Evolutionary conservation across 2,888 invertebrate genomes (phyloP), one percentile per base, ranked within the genome.

Genomic region (Noctuana brunneofusca): DNA sequence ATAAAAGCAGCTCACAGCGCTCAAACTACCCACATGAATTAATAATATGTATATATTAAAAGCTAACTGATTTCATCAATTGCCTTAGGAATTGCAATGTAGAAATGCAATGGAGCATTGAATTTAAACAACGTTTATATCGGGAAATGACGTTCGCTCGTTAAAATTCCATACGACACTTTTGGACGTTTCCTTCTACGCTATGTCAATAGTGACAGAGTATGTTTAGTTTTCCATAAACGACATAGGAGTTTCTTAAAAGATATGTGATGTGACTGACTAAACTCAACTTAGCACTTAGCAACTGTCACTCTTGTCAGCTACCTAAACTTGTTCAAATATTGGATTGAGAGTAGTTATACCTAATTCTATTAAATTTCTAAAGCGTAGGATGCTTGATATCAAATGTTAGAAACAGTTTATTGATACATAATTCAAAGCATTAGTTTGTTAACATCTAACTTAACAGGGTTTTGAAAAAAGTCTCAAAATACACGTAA

Each of bases 81-180:
- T 24, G 35, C 22, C 12, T 53, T 12, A 12, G n/a, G 48, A 54
- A 54, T 54, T 6, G 54, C 54, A 46, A 54, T 54, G 32, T 30
- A 18, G 18, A 27, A 32, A 16, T 53, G 53, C 53, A 46, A 30
- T 8, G 22, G 30, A 18, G 56, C 24, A 58, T 11, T 49, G 57
- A 49, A 58, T 58, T 59, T 30, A n/a, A 52, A 53, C 52, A 4
- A 16, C 32, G 53, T 32, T 20, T 54, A 60, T 48, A 35, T 60
- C 48, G 35, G 54, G 53, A 60, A 46, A 54, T 59, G 54, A 55
- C 48, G 48, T 9, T 27, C 35, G 12, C 48, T 62, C 60, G 60
- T 62, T 62, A 62, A 62, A 62, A 62, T 62, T 62, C 60, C 48
- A n/a, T 9, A 18, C 60, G 38, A 48, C 35, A 49, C 38, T 48